Base-by-base conservation (phyloP, 2,797 vertebrate species). In the Thaleichthys pacificus region DNA sequence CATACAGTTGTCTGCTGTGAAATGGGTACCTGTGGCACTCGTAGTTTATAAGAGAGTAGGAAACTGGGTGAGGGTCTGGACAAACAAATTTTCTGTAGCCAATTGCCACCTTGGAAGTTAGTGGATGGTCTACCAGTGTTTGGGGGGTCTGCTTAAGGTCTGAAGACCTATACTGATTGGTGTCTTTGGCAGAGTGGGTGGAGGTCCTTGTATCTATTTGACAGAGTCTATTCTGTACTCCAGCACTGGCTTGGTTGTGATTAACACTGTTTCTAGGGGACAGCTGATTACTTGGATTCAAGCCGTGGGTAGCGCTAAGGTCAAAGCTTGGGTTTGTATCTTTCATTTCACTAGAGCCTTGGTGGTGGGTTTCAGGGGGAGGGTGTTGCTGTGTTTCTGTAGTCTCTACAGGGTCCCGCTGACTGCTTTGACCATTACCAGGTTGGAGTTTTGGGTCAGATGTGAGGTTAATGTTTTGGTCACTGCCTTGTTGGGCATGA, bases 31-130 rank as follows among this genome's bases (percentile, higher is more conserved):
- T 72, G 22, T 19, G 58, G 73, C 35, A 83, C 77, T 60, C 83
- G 82, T 71, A 71, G 8, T 12, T 47, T 12, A 47, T 14, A 47
- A 47, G 42, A 47, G 9, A 68, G 8, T 66, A 7, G 4, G 72
- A 57, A 66, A 49, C 19, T 30, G 61, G 57, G 2, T 73, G 24
- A 19, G 60, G 73, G 38, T 84, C 74, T 56, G 84, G 84, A 70
- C 70, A 72, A 7, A 84, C 70, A 15, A 85, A 81, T 84, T 88
- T 88, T 70, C 85, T 80, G 17, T 74, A 69, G 24, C 79, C 82
- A 42, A 84, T 80, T 7, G 78, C 68, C 28, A 82, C 74, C 64
- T 68, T 38, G 17, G 81, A 79, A 26, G 58, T 77, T 51, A 71
- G 64, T 75, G 57, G 70, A 24, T 15, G 51, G 3, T 42, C 1